Percentiles rank a stretch among this genome's conserved stretches.
Conservation (phyloP, 2,888 invertebrate species). For the Drosophila stalkeri region DNA sequence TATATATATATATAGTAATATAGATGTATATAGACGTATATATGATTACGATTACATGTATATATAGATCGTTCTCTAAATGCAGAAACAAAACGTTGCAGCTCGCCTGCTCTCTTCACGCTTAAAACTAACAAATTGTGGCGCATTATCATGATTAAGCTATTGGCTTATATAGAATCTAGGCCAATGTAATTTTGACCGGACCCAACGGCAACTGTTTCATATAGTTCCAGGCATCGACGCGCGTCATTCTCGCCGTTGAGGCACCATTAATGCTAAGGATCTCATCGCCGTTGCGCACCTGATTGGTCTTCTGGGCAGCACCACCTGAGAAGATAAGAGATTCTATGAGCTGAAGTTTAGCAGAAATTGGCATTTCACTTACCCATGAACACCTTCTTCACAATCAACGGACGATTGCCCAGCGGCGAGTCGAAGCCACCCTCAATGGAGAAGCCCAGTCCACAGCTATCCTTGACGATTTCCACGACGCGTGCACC, state of each 20-base stretch:
- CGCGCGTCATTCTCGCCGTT: constrained; percentile 94
- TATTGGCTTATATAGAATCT: constrained; percentile 34
- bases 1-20: constrained; percentile 29
- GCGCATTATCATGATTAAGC: constrained; percentile 49
- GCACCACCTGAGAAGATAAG: constrained; percentile 89
- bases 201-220: constrained; percentile 95
- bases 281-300: constrained; percentile 95
- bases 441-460: constrained; percentile 97
- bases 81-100: constrained; percentile 66
- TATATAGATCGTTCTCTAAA: constrained; percentile 62
- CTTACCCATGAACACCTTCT: constrained; percentile 97
- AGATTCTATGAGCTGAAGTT: not conserved
- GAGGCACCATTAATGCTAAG: constrained; percentile 92
- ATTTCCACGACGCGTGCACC: constrained; percentile 79
- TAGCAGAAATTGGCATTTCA: constrained; percentile 9
- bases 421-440: constrained; percentile 96
- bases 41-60: constrained; percentile 53
- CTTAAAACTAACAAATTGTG: constrained; percentile 71
- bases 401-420: constrained; percentile 94
- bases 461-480: constrained; percentile 92
- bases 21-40: constrained; percentile 28
- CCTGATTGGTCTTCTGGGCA: constrained; percentile 93
- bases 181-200: constrained; percentile 86
- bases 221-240: constrained; percentile 97
- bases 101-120: constrained; percentile 12